phyloP scores from a whole-genome alignment of 2,888 invertebrate genomes.

The Melanostoma scalare region DNA sequence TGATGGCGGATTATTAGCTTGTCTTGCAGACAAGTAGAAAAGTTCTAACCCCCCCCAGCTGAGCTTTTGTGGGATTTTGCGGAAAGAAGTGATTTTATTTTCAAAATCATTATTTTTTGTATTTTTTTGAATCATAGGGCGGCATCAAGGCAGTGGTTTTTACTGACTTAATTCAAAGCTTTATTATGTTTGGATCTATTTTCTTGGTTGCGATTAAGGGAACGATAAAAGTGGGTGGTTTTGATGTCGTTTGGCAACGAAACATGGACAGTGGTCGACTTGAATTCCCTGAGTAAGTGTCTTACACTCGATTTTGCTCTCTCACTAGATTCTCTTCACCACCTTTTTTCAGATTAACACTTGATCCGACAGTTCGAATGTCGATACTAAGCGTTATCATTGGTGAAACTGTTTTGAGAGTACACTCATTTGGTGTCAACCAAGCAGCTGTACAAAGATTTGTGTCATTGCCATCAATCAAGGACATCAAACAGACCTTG shows the following conservation, averaged over 20 bases:
- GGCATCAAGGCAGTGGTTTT: conserved; percentile 91
- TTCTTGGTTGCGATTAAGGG: conserved; percentile 88
- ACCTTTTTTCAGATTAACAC: conserved; percentile 85
- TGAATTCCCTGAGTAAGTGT: conserved; percentile 86
- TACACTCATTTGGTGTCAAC: conserved; percentile 88
- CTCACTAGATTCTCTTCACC: background rate
- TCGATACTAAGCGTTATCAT: conserved; percentile 89
- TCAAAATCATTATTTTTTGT: background rate
- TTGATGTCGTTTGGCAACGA: conserved; percentile 85
- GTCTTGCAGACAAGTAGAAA: too few species aligned
- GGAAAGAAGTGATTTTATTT: too few species aligned
- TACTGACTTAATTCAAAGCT: conserved; percentile 90
- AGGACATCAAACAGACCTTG: conserved; percentile 87
- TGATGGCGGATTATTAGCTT: too few species aligned
- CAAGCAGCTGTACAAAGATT: conserved; percentile 94
- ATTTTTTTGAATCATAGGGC: conserved; percentile 83
- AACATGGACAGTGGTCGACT: conserved; percentile 88
- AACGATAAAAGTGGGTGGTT: conserved; percentile 87
- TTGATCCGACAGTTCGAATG: conserved; percentile 91
- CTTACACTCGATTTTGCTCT: conserved; percentile 58
- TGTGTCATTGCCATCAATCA: conserved; percentile 87
- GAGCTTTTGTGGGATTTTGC: too few species aligned
- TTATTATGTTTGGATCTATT: conserved; percentile 89
- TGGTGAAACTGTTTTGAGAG: conserved; percentile 90
- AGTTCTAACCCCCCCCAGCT: too few species aligned